A percentile compares a stretch with the other conserved stretches of the same genome.
phyloP scores from a whole-genome alignment of 2,888 invertebrate species.

The Mamestra brassicae region DNA sequence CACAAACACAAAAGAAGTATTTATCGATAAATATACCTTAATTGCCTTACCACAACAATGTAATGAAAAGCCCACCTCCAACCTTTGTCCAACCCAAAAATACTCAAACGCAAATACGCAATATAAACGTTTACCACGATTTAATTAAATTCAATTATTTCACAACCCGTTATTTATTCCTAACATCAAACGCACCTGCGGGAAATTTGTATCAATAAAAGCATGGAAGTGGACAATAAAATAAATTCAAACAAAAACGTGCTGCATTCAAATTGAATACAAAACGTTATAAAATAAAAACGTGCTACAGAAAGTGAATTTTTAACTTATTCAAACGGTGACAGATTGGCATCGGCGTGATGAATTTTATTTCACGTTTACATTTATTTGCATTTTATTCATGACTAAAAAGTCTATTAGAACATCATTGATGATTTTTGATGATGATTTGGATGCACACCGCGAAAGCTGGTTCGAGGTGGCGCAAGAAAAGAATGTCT shows the following conservation, averaged over 20 bases:
- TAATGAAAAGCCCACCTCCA: too few species aligned
- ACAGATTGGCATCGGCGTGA: slow-evolving; percentile 67
- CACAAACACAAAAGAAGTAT: too few species aligned
- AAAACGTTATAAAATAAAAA: slow-evolving; percentile 61
- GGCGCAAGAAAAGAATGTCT: too few species aligned
- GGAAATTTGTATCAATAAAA: slow-evolving; percentile 35
- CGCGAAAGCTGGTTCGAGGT: too few species aligned
- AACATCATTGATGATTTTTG: too few species aligned
- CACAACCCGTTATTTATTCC: slow-evolving; percentile 7
- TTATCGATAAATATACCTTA: too few species aligned
- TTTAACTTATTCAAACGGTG: slow-evolving; percentile 70
- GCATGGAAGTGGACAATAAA: slow-evolving; percentile 39
- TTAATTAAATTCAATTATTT: slow-evolving; percentile 15
- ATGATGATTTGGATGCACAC: too few species aligned
- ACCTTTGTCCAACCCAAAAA: not conserved
- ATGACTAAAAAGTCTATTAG: too few species aligned
- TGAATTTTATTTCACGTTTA: slow-evolving; percentile 70
- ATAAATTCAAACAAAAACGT: slow-evolving; percentile 47
- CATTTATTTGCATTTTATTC: slow-evolving; percentile 33
- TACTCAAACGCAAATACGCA: not conserved
- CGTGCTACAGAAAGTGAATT: slow-evolving; percentile 72
- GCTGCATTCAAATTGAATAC: slow-evolving; percentile 43
- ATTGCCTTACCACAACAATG: too few species aligned
- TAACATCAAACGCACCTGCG: slow-evolving; percentile 33
- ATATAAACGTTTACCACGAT: not conserved